Conservation (phyloP, 92 coral and sea anemone species). For the Palythoa heliodiscus region DNA sequence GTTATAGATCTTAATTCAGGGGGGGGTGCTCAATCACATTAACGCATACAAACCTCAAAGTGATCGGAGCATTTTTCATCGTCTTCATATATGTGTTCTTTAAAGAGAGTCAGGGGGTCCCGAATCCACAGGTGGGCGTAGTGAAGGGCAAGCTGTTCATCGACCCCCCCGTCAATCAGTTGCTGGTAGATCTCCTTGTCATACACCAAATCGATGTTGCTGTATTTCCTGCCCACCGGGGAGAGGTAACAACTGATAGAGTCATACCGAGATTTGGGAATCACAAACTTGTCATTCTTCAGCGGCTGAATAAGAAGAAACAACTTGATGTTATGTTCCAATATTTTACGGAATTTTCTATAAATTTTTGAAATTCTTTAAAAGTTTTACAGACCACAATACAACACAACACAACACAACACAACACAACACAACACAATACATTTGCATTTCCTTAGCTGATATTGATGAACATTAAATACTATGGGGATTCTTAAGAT, state of each 20-base stretch:
- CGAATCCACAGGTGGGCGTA: slow-evolving; percentile 94
- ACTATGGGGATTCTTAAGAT: too few species aligned
- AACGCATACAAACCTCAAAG: slow-evolving; percentile 73
- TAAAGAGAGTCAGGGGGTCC: slow-evolving; percentile 90
- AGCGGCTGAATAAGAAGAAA: slow-evolving; percentile 61
- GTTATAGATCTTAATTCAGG: background rate
- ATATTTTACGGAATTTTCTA: background rate
- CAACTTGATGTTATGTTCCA: background rate
- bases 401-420: too few species aligned
- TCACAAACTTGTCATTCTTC: slow-evolving; percentile 82
- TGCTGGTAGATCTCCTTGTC: slow-evolving; percentile 82
- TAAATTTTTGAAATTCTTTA: background rate
- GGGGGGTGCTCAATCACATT: background rate
- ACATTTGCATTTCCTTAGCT: too few species aligned
- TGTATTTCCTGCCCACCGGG: slow-evolving; percentile 86
- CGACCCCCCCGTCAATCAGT: slow-evolving; percentile 85
- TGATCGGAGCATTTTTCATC: slow-evolving; percentile 86
- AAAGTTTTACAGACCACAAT: too few species aligned
- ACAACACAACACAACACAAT: too few species aligned
- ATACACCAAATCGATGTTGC: slow-evolving; percentile 77
- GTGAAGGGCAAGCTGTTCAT: slow-evolving; percentile 87
- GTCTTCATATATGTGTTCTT: slow-evolving; percentile 87
- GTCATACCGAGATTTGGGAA: slow-evolving; percentile 95
- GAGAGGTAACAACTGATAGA: slow-evolving; percentile 95
- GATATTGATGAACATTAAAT: too few species aligned